Evolutionary conservation across 23 tunicate genomes (phyloP).

Genomic region (Phallusia fumigata): DNA sequence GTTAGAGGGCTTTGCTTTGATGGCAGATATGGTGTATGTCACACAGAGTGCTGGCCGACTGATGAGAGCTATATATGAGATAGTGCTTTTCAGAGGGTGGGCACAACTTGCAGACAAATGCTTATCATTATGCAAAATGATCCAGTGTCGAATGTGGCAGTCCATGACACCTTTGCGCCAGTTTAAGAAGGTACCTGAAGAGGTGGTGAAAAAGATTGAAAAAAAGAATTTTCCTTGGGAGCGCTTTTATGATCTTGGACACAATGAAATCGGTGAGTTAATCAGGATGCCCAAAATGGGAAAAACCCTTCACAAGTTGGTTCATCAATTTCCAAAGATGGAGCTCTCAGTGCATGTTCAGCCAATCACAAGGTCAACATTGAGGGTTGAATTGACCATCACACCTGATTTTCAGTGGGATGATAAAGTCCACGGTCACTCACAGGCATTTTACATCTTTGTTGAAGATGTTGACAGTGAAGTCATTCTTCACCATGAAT

Average conservation of each 20-base stretch:
- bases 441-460: slow-evolving; percentile 93
- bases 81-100: slow-evolving; percentile 96
- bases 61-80: slow-evolving; percentile 95
- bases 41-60: slow-evolving; percentile 97
- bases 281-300: slow-evolving; percentile 96
- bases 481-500: slow-evolving; percentile 95
- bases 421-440: slow-evolving; percentile 79
- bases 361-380: slow-evolving; percentile 94
- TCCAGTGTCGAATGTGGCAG: slow-evolving; percentile 95
- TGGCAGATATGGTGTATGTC: slow-evolving; percentile 98
- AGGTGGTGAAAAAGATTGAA: slow-evolving; percentile 87
- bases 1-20: slow-evolving; percentile 95
- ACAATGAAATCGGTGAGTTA: slow-evolving; percentile 95
- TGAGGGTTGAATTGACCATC: slow-evolving; percentile 91
- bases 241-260: slow-evolving; percentile 91
- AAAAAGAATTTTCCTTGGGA: slow-evolving; percentile 98
- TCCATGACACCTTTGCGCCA: slow-evolving; percentile 97
- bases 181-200: slow-evolving; percentile 94
- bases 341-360: slow-evolving; percentile 96
- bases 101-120: slow-evolving; percentile 98
- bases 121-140: slow-evolving; percentile 88
- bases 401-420: slow-evolving; percentile 99
- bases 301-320: slow-evolving; percentile 72
- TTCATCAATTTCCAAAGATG: slow-evolving; percentile 99
- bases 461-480: slow-evolving; percentile 99